Evolutionary conservation across 2,888 invertebrate genomes (phyloP).

Genomic region (Pseudoips prasinana): DNA sequence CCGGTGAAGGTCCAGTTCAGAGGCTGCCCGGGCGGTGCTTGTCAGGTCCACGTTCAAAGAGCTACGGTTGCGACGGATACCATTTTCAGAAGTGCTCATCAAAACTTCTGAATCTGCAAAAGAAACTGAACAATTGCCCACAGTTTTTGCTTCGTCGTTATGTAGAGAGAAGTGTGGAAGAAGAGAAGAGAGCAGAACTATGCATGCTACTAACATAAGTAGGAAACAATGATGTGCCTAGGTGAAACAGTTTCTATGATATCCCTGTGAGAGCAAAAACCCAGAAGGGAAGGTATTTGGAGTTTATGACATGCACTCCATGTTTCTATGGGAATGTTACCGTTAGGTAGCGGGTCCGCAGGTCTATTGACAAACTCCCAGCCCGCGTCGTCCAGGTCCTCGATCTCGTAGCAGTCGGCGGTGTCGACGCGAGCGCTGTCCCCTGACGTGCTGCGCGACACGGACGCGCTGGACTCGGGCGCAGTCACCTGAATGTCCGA

Average conservation of each 20-base stretch:
- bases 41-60: conserved; percentile 1
- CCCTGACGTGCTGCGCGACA: conserved; percentile 29
- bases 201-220: no score
- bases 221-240: no score
- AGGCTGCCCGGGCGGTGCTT: conserved; percentile 9
- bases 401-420: conserved; percentile 78
- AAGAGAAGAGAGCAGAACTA: no score
- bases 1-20: conserved; percentile 51
- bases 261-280: no score
- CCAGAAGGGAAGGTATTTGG: no score
- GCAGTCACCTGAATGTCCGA: conserved; percentile 43
- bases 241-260: no score
- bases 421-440: conserved; percentile 55
- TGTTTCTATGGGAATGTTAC: no score
- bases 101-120: conserved; percentile 60
- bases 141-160: no score
- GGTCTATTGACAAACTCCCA: conserved; percentile 74
- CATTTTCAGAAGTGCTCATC: conserved; percentile 34
- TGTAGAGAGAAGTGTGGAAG: no score
- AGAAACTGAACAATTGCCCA: no score
- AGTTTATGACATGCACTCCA: no score
- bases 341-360: conserved; percentile 67
- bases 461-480: conserved; percentile 31
- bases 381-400: conserved; percentile 74
- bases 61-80: no score